Percentiles rank a stretch among this genome's conserved stretches.
Conservation (phyloP, 2,888 invertebrate genomes). For the Teinopalpus imperialis region DNA sequence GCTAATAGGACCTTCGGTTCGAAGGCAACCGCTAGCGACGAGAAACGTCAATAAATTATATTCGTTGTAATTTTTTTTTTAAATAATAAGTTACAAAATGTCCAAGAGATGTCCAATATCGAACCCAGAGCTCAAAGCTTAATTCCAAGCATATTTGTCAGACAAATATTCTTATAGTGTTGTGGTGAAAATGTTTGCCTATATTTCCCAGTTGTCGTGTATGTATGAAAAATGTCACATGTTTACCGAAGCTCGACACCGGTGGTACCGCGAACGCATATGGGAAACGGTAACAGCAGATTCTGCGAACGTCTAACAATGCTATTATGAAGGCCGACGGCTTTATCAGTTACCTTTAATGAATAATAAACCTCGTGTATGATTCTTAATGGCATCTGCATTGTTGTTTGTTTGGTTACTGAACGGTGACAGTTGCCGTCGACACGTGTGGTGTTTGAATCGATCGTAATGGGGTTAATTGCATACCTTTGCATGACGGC, state of each 20-base stretch:
- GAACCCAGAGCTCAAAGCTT: no score
- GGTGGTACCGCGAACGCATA: constrained; percentile 45
- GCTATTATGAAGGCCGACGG: constrained; percentile 44
- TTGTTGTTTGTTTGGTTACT: constrained; percentile 20
- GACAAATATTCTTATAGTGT: no score
- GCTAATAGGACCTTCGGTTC: no score
- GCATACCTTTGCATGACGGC: no score
- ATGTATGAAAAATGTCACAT: constrained; percentile 23
- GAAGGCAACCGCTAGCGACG: no score
- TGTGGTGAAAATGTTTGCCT: no score
- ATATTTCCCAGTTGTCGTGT: no score
- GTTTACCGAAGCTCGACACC: constrained; percentile 38
- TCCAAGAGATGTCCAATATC: no score
- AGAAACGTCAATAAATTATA: no score
- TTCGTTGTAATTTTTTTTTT: no score
- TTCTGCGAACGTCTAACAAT: constrained; percentile 53
- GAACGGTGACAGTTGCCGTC: constrained; percentile 9
- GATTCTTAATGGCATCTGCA: constrained; percentile 18
- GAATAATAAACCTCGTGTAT: constrained; percentile 40
- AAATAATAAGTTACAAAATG: no score
- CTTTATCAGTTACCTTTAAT: constrained; percentile 51
- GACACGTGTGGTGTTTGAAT: neutral
- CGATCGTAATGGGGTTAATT: constrained; percentile 13
- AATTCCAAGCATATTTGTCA: no score
- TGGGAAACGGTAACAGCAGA: constrained; percentile 42